phyloP scores from a whole-genome alignment of 2,797 vertebrate genomes.

The Trachops cirrhosus region DNA sequence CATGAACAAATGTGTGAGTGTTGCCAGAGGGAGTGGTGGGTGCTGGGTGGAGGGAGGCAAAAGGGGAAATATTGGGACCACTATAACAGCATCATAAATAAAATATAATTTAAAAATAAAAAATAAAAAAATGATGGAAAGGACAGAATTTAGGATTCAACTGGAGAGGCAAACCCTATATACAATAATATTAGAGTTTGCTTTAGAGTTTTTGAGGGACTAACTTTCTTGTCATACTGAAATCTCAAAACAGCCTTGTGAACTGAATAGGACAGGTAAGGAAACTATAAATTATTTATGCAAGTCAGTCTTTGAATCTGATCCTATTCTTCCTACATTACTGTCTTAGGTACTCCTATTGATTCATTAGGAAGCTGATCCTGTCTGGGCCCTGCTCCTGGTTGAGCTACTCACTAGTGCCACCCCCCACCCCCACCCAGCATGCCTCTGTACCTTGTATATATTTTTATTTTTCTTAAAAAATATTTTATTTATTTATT shows the following conservation, averaged over 20 bases:
- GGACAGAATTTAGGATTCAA: not conserved
- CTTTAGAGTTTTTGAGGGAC: not conserved
- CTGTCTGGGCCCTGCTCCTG: not conserved
- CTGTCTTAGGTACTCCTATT: not conserved
- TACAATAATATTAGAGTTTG: not conserved
- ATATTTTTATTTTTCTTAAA: too few species aligned
- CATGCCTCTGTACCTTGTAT: too few species aligned
- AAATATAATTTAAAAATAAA: too few species aligned
- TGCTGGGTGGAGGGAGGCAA: too few species aligned
- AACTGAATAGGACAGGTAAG: not conserved
- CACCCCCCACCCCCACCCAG: too few species aligned
- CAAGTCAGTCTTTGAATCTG: not conserved
- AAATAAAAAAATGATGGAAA: too few species aligned
- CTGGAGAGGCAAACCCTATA: not conserved
- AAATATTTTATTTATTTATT: too few species aligned
- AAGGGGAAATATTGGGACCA: too few species aligned
- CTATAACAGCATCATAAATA: too few species aligned
- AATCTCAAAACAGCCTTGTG: not conserved
- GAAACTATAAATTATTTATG: constrained; percentile 25
- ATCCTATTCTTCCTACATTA: not conserved
- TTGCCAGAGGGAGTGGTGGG: too few species aligned
- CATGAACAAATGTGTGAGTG: too few species aligned
- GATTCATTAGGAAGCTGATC: not conserved
- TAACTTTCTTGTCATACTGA: not conserved
- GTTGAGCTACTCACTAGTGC: not conserved